Evolutionary conservation across 2,113 vertebrate species (phyloP), one percentile per base, ranked within the genome.

Genomic region (Alexandromys fortis): DNA sequence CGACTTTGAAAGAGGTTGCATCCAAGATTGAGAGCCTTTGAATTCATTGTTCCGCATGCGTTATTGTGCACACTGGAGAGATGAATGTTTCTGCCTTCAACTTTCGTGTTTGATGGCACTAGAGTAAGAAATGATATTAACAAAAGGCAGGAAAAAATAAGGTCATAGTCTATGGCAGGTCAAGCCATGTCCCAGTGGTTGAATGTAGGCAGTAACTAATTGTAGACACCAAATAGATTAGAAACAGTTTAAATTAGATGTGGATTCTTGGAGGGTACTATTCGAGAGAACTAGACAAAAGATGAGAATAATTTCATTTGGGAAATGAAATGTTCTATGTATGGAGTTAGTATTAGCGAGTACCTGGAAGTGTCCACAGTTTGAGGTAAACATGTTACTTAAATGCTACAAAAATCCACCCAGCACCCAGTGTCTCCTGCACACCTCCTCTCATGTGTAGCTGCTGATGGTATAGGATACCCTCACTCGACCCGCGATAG

Each of bases 371-470:
- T 63, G 33, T 52, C 78, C 8, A 4, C 52, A 52, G 87, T 94
- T 88, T 90, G 86, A 94, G 93, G 93, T 79, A 33, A 96, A 28
- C 28, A 10, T 90, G 91, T 89, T 86, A 70, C 88, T 94, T 72
- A 95, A 73, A 93, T 16, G 19, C n/a, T 65, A 86, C 52, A 91
- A 47, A 82, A 90, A 82, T 73, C 26, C 28, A 49, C 11, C 22
- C 6, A 78, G 9, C 10, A 78, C 12, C 11, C 0, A 22, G 17
- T 45, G 52, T 30, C 24, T 81, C 24, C 33, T 65, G 11, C 19
- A 8, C 4, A 4, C 61, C 9, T 85, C n/a, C 77, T 91, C 83
- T 86, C 4, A 26, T 11, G 24, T 82, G 72, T 86, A 52, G 63
- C 47, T 96, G 65, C 79, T 65, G 45, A 49, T 87, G 68, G 55